These are phyloP conservation scores for Margarornis squamiger DNA, from an alignment of 2,797 vertebrate species.

Conservation along the genomic window DNA sequence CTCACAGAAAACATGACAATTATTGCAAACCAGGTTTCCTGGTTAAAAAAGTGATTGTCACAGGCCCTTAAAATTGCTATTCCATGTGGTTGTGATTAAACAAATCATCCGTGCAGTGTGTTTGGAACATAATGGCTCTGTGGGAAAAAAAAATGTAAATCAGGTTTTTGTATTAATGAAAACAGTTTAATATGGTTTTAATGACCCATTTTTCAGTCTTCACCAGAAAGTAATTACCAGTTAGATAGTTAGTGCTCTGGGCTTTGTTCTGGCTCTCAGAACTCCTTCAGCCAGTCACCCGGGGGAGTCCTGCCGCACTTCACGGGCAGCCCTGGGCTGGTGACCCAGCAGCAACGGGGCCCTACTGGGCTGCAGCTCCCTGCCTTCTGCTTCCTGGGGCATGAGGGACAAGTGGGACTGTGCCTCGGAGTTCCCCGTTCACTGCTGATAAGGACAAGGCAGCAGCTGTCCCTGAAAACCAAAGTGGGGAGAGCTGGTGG, in stretches of 20 bases:
- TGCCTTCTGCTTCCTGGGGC: neutral
- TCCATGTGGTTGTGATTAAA: conserved; percentile 70
- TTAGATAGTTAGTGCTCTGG: conserved; percentile 71
- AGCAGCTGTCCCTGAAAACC: neutral
- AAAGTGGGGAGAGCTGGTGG: neutral
- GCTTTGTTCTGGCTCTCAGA: conserved; percentile 60
- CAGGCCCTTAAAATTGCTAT: conserved; percentile 58
- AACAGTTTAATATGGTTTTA: conserved; percentile 72
- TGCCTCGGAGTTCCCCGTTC: fast-evolving
- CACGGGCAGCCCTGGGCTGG: neutral
- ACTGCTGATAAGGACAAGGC: neutral
- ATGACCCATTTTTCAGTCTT: conserved; percentile 74
- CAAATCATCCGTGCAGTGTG: conserved; percentile 32
- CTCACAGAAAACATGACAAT: conserved; percentile 45
- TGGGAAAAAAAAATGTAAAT: conserved; percentile 74
- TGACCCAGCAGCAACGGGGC: neutral
- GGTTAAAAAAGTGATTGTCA: conserved; percentile 62
- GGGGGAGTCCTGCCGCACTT: neutral
- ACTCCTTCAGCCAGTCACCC: conserved; percentile 2
- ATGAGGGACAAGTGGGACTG: neutral
- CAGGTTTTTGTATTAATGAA: conserved; percentile 73
- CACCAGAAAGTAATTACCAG: conserved; percentile 75
- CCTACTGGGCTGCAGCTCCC: neutral
- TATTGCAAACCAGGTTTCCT: conserved; percentile 54
- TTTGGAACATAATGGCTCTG: conserved; percentile 69